Conservation (phyloP, 1,140 invertebrate genomes). For the Drosophila erecta region DNA sequence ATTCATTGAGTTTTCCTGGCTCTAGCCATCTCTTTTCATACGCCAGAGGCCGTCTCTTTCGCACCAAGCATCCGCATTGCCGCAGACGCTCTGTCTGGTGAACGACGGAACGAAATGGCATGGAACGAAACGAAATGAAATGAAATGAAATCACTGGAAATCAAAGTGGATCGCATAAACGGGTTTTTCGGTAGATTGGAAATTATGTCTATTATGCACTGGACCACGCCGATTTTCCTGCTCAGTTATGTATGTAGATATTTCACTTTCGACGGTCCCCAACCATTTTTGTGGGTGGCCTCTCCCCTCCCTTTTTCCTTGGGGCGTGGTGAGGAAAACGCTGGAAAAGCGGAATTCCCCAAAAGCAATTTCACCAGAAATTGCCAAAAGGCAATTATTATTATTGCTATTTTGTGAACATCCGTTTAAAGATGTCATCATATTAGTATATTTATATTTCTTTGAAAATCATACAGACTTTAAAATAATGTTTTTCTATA, state of each 20-base stretch:
- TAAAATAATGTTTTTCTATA: too few species aligned
- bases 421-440: too few species aligned
- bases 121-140: constrained; percentile 8
- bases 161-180: constrained; percentile 1
- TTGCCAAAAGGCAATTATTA: neutral
- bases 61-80: constrained; percentile 25
- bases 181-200: constrained; percentile 12
- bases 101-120: constrained; percentile 15
- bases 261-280: constrained; percentile 62
- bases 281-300: constrained; percentile 39
- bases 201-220: constrained; percentile 43
- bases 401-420: too few species aligned
- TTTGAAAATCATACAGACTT: neutral
- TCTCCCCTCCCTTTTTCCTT: neutral
- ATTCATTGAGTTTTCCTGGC: constrained; percentile 31
- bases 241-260: constrained; percentile 10
- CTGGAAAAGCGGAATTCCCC: neutral
- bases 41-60: constrained; percentile 4
- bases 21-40: neutral
- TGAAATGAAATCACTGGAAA: constrained; percentile 7
- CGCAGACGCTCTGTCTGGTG: constrained; percentile 27
- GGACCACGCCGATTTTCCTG: constrained; percentile 28
- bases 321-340: constrained; percentile 19
- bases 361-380: neutral
- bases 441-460: too few species aligned